These are phyloP conservation scores for Capitulum mitella DNA, from an alignment of 2,888 invertebrate species.

Conservation along the genomic window DNA sequence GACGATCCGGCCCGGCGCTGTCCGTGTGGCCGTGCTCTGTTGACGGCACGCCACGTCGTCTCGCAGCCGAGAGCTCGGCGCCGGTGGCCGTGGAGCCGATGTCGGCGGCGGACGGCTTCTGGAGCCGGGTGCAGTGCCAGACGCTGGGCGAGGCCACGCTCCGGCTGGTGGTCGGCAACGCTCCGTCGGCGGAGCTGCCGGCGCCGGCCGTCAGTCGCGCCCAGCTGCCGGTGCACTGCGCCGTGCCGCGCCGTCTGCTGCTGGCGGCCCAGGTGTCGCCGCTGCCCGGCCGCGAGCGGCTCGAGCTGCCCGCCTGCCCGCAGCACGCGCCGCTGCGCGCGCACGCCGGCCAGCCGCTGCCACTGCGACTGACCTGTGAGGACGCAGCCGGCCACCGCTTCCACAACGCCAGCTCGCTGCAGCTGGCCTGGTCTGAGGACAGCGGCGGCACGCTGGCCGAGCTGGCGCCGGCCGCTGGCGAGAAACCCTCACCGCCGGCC, in stretches of 20 bases:
- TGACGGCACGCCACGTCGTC: neutral
- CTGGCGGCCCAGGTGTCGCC: neutral
- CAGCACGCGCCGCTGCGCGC: neutral
- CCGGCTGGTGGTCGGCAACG: neutral
- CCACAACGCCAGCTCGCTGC: constrained; percentile 15
- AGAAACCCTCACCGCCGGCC: too few species aligned
- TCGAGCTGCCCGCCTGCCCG: constrained; percentile 3
- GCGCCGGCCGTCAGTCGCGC: constrained; percentile 2
- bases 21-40: neutral
- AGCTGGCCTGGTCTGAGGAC: neutral
- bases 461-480: neutral
- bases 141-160: neutral
- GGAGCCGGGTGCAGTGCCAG: neutral
- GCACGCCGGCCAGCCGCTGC: constrained; percentile 17
- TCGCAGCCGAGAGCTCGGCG: neutral
- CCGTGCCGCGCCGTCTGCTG: constrained; percentile 2
- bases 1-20: neutral
- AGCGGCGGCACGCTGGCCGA: neutral
- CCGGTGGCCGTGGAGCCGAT: neutral
- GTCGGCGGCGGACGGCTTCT: neutral
- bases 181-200: neutral
- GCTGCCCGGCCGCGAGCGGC: neutral
- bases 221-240: neutral
- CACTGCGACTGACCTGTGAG: neutral
- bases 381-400: neutral